Base-by-base conservation (phyloP, 2,113 vertebrate genomes). In the Oreocharis arfaki region DNA sequence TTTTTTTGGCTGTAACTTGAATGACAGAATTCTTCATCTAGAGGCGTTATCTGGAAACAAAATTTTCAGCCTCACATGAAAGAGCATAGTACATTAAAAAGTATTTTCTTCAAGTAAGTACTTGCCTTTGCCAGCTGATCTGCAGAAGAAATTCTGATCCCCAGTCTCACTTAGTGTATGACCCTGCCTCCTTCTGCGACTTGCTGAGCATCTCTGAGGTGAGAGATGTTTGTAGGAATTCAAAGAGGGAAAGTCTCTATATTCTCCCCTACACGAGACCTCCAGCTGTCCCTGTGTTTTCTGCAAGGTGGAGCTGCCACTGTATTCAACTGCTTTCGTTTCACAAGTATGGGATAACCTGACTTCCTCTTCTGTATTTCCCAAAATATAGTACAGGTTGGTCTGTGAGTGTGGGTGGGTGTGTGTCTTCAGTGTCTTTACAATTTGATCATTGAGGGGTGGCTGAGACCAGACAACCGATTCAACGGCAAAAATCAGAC, bases 241-340 rank as follows among this genome's bases (percentile, higher is more conserved):
- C 42, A 53, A 0, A 67, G 56, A 74, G 49, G 23, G 16, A 26
- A 68, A 47, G 16, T 6, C 30, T 41, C 16, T 24, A 2, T 24
- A 30, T 50, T 42, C 7, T n/a, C 39, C 39, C 19, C 28, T 33
- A 17, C 27, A 23, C 0, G 0, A 15, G 2, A 13, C 11, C 13
- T 61, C 28, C 20, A 49, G 16, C 6, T 35, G 23, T 21, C 28
- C 39, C 30, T 7, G 7, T 1, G 2, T 81, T 64, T 71, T 64
- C 44, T 80, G 41, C 24, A 44, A 33, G 26, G 33, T 71, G 13
- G 30, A 73, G 18, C 53, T 65, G 28, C 50, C 16, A 0, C 22
- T 52, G 19, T 16, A 37, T 33, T 44, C 21, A 35, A 37, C 37
- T 19, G 26, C 10, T 56, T 67, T 15, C 10, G 33, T 55, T 61